Base-by-base conservation (phyloP, 2,113 vertebrate genomes). In the Bambusicola thoracicus region DNA sequence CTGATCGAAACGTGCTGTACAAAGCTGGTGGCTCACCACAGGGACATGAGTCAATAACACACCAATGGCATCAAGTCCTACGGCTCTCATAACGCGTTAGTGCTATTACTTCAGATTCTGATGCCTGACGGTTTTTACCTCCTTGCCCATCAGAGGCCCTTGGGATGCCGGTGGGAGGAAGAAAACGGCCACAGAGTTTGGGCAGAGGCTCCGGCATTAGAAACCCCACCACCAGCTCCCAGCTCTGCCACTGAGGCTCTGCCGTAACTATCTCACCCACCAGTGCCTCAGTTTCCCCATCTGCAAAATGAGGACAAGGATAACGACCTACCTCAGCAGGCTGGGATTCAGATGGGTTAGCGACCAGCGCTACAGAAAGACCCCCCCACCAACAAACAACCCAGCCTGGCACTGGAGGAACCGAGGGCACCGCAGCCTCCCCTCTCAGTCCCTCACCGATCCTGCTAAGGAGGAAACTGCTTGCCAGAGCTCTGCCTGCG, bases 261-360 rank as follows among this genome's bases (percentile, higher is more conserved):
- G 59, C 75, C 16, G 0, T 55, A n/a, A 61, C 2, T 12, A 44
- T 58, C 59, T 86, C n/a, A 53, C 81, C 74, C 91, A 90, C 76
- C 83, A 59, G 92, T 90, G 96, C 94, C 96, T 97, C 93, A 95
- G 95, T 93, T 96, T 97, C 93, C 85, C 94, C 93, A 94, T 90
- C 48, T 85, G 83, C 83, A 95, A 93, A 93, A 81, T 81, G 94
- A 95, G 91, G 96, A 73, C 83, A 95, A 97, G 18, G 85, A 94
- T 87, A 96, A 84, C 29, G 85, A 96, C 96, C 96, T 96, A 96
- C 96, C 96, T 97, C 92, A 40, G 56, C 92, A 95, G 58, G 73
- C 68, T 68, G 85, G 73, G 59, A 69, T 93, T 63, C 94, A 79
- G 95, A 83, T 62, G 82, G 76, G 34, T 92, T 67, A 95, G 92